Percentiles rank a stretch among this genome's conserved stretches.
Conservation (phyloP, 2,113 vertebrate genomes). For the Aramus guarauna region DNA sequence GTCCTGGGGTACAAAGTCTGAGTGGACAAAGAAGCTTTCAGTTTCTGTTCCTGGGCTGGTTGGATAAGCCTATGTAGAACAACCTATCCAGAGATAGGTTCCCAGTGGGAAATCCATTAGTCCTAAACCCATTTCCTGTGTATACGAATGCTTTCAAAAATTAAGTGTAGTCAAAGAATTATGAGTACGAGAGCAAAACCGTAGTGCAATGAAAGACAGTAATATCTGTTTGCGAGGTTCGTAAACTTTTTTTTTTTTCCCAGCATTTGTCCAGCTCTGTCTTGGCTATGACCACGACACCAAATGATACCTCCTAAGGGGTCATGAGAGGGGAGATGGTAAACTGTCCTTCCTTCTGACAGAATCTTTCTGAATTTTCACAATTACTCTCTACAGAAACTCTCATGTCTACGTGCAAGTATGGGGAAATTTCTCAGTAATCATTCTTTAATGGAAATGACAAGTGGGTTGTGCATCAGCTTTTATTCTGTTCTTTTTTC, state of each 20-base stretch:
- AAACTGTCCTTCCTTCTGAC: not conserved
- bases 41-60: not conserved
- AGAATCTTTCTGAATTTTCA: not conserved
- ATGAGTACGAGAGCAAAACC: not conserved
- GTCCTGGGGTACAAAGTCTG: not conserved
- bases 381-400: not conserved
- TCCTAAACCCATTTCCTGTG: not conserved
- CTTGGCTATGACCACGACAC: not conserved
- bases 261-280: not conserved
- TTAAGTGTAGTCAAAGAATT: not conserved
- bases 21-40: not conserved
- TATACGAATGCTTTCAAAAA: not conserved
- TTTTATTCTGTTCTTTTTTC: not conserved
- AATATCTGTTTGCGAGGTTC: not conserved
- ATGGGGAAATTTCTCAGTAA: not conserved
- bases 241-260: not conserved
- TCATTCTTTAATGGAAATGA: not conserved
- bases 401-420: not conserved
- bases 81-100: rapidly evolving
- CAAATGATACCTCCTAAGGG: not conserved
- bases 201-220: not conserved
- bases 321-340: not conserved
- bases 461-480: not conserved
- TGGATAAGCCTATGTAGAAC: not conserved
- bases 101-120: not conserved